Percentiles rank a stretch among this genome's conserved stretches.
Evolutionary conservation across 2,797 vertebrate species (phyloP).

Genomic region (Huso huso): DNA sequence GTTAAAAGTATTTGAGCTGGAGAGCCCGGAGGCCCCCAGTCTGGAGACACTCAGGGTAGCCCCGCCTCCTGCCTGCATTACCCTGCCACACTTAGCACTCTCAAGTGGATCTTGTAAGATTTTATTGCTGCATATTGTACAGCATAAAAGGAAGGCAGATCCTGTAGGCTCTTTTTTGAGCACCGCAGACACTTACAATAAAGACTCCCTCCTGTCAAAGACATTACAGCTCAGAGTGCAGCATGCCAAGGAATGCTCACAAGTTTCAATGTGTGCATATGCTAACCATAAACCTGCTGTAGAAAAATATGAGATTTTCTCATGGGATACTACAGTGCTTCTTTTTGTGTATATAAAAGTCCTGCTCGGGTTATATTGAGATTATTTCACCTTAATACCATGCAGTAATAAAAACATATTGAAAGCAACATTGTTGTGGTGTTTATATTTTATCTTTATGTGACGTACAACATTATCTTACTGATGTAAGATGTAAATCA

Average conservation of each 20-base stretch:
- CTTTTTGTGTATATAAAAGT: slow-evolving; percentile 7
- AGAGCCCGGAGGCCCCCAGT: background rate
- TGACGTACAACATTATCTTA: too few species aligned
- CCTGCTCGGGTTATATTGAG: slow-evolving; percentile 1
- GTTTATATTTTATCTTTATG: too few species aligned
- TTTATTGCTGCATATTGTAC: slow-evolving; percentile 6
- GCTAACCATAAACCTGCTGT: background rate
- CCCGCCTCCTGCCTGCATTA: background rate
- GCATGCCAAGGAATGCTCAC: background rate
- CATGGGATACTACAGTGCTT: background rate
- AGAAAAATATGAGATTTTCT: background rate
- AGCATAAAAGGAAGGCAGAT: slow-evolving; percentile 3
- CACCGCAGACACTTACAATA: background rate
- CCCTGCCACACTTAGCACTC: too few species aligned
- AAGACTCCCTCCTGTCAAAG: slow-evolving; percentile 9
- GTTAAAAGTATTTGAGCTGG: too few species aligned
- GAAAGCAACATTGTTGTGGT: too few species aligned
- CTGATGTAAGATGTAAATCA: too few species aligned
- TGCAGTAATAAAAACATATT: background rate
- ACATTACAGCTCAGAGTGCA: background rate
- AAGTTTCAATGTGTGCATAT: background rate
- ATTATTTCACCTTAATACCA: slow-evolving; percentile 7
- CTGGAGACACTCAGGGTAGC: background rate
- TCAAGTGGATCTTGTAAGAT: background rate
- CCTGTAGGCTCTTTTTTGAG: background rate